Evolutionary conservation across 2,888 invertebrate genomes (phyloP).

Genomic region (Tachina fera): DNA sequence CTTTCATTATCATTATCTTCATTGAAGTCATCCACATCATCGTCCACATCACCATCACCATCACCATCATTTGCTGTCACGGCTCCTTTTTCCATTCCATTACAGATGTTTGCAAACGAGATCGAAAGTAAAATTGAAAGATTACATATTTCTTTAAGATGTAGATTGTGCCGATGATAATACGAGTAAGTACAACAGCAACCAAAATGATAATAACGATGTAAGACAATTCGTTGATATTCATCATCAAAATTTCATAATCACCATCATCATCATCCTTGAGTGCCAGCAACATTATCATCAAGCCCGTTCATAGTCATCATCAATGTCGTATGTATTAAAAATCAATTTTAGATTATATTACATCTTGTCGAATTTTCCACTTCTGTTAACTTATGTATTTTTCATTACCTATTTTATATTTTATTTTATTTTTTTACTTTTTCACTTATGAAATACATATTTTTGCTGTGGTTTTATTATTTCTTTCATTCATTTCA

Average conservation of each 20-base stretch:
- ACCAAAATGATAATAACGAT: constrained; percentile 31
- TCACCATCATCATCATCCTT: constrained; percentile 31
- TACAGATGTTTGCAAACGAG: constrained; percentile 44
- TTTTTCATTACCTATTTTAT: constrained; percentile 53
- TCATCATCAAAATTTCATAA: constrained; percentile 25
- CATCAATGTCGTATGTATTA: constrained; percentile 69
- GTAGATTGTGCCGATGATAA: constrained; percentile 36
- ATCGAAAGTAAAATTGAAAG: constrained; percentile 64
- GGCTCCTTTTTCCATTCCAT: not conserved
- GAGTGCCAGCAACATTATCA: not conserved
- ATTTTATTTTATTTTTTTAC: constrained; percentile 3
- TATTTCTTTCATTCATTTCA: constrained; percentile 1
- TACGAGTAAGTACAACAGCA: not conserved
- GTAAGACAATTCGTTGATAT: constrained; percentile 54
- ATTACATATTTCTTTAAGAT: constrained; percentile 10
- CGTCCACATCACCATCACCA: constrained; percentile 18
- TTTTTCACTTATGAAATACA: not conserved
- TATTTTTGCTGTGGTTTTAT: constrained; percentile 2
- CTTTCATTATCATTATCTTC: constrained; percentile 39
- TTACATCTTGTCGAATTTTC: constrained; percentile 70
- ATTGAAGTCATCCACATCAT: constrained; percentile 9
- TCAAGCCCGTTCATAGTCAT: constrained; percentile 38
- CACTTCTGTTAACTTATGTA: constrained; percentile 68
- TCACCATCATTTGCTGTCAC: constrained; percentile 16
- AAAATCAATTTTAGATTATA: constrained; percentile 70